Evolutionary conservation across 2,797 vertebrate species (phyloP).

Genomic region (Geotrypetes seraphini): DNA sequence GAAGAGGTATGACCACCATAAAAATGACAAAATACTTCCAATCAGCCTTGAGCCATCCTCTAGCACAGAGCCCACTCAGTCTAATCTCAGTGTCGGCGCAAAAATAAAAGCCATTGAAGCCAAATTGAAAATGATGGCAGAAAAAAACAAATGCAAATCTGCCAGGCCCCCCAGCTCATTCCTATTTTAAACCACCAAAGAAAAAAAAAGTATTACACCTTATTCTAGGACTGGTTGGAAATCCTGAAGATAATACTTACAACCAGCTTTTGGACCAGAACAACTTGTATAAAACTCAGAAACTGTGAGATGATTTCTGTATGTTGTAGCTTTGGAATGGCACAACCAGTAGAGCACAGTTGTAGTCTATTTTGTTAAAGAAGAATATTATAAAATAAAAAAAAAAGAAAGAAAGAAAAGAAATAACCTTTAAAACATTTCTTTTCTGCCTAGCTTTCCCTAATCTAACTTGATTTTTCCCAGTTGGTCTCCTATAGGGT

Average conservation of each 20-base stretch:
- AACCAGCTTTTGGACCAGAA: conserved; percentile 13
- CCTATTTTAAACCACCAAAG: conserved; percentile 88
- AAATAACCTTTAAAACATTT: too few relatives aligned
- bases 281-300: conserved; percentile 13
- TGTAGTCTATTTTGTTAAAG: background rate
- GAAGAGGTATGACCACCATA: conserved; percentile 91
- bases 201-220: conserved; percentile 88
- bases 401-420: too few relatives aligned
- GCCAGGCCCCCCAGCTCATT: conserved; percentile 75
- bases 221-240: conserved; percentile 72
- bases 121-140: conserved; percentile 98
- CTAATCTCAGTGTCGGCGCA: conserved; percentile 84
- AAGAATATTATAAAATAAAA: too few relatives aligned
- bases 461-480: too few relatives aligned
- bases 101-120: conserved; percentile 97
- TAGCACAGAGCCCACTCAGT: conserved; percentile 73
- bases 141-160: conserved; percentile 86
- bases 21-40: conserved; percentile 85
- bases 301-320: conserved; percentile 32
- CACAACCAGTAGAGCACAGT: conserved; percentile 11
- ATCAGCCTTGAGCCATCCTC: conserved; percentile 88
- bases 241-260: conserved; percentile 52
- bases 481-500: too few relatives aligned
- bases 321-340: conserved; percentile 27
- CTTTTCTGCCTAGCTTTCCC: too few relatives aligned